These are phyloP conservation scores for Odocoileus virginianus DNA, from an alignment of 2,113 vertebrate genomes.

Conservation along the genomic window DNA sequence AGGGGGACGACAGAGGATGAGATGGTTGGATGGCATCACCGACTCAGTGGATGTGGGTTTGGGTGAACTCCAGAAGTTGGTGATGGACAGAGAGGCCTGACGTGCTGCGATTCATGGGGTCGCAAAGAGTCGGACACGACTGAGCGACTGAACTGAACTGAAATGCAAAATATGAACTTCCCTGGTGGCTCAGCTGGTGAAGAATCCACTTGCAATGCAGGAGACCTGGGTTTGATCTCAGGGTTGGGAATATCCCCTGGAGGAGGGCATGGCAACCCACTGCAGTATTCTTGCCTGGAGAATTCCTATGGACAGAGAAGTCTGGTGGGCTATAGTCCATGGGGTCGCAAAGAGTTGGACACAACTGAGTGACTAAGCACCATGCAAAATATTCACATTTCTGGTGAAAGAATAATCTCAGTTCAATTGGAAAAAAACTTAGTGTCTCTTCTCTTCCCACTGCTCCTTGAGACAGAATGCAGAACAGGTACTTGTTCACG, in stretches of 20 bases:
- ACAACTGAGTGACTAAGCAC: neutral
- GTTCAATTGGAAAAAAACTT: neutral
- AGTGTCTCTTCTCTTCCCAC: neutral
- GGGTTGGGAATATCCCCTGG: neutral
- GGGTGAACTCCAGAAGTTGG: accelerated
- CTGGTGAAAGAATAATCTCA: neutral
- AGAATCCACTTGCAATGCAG: neutral
- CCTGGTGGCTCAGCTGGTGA: neutral
- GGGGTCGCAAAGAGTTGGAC: neutral
- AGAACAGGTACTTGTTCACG: neutral
- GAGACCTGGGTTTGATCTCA: neutral
- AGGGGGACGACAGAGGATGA: neutral
- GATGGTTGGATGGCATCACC: neutral
- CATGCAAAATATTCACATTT: neutral
- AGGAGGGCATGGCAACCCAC: neutral
- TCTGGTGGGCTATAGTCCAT: neutral
- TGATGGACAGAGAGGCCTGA: neutral
- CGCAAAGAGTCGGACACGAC: neutral
- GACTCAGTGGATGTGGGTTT: neutral
- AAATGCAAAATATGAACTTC: neutral
- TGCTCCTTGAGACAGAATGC: neutral
- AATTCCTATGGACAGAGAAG: neutral
- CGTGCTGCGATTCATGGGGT: neutral
- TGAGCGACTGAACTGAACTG: neutral
- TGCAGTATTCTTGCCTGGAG: neutral